phyloP scores from a whole-genome alignment of 2,888 invertebrate species.

The Dexiosoma caninum region DNA sequence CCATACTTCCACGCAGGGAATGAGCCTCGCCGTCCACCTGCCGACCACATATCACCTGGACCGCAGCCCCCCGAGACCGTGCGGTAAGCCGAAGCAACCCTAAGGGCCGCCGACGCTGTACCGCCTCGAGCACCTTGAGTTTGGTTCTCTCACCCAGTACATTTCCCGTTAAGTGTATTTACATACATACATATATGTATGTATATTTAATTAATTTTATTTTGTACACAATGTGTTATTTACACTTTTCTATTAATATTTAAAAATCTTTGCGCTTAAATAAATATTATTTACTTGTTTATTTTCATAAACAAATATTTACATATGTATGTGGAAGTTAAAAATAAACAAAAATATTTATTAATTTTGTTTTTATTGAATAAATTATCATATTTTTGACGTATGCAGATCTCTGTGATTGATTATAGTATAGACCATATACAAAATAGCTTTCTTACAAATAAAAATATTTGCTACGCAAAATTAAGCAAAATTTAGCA shows the following conservation, averaged over 20 bases:
- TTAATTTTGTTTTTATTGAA: neutral
- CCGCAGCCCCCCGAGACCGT: no score
- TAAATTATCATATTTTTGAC: neutral
- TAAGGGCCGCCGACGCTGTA: no score
- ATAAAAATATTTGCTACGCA: neutral
- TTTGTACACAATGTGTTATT: no score
- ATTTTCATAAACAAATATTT: neutral
- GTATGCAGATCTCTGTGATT: neutral
- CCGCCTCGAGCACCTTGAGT: no score
- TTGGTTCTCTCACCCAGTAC: no score
- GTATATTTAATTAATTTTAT: no score
- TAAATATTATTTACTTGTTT: neutral
- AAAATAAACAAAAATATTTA: neutral
- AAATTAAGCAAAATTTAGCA: neutral
- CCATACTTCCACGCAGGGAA: no score
- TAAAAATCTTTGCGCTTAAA: neutral
- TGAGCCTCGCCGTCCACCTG: no score
- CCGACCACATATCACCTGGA: no score
- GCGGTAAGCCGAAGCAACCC: no score
- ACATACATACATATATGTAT: no score
- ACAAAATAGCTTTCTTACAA: neutral
- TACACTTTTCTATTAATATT: neutral
- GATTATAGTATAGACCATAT: neutral
- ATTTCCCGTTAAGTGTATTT: no score
- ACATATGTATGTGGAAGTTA: neutral